Percentiles rank a stretch among this genome's conserved stretches.
Evolutionary conservation across 2,113 vertebrate species (phyloP).

Genomic region (Tapirus terrestris): DNA sequence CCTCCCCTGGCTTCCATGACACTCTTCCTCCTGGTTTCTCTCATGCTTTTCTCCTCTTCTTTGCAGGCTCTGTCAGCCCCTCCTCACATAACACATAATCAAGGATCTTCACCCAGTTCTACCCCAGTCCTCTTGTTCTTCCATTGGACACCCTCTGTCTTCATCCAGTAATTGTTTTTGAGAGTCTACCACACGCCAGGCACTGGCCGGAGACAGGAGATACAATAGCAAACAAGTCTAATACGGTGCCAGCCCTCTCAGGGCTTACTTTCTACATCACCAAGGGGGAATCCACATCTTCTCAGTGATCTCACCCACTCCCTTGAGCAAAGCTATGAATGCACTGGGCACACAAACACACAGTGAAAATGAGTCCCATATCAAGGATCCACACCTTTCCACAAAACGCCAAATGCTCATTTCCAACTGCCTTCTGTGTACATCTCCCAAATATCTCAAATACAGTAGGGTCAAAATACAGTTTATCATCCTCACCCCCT

Average conservation of each 20-base stretch:
- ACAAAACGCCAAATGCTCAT: slow-evolving; percentile 7
- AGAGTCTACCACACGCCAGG: background rate
- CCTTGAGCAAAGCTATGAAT: background rate
- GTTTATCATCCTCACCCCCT: background rate
- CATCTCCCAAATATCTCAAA: slow-evolving; percentile 18
- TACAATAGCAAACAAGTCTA: background rate
- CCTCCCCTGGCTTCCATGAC: background rate
- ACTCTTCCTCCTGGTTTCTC: slow-evolving; percentile 1
- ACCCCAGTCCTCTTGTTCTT: background rate
- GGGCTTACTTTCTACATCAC: background rate
- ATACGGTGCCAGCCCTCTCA: background rate
- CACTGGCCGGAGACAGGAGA: background rate
- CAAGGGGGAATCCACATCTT: background rate
- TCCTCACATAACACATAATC: background rate
- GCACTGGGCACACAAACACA: background rate
- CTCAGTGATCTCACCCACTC: background rate
- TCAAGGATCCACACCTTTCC: background rate
- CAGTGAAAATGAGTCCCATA: background rate
- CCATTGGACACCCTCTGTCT: background rate
- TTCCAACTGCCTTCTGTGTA: background rate
- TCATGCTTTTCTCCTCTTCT: background rate
- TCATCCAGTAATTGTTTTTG: background rate
- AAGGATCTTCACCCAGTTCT: background rate
- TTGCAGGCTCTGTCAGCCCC: background rate
- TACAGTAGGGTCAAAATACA: background rate